Percentiles rank a stretch among this genome's conserved stretches.
Conservation (phyloP, 2,797 vertebrate genomes). For the Betta splendens region DNA sequence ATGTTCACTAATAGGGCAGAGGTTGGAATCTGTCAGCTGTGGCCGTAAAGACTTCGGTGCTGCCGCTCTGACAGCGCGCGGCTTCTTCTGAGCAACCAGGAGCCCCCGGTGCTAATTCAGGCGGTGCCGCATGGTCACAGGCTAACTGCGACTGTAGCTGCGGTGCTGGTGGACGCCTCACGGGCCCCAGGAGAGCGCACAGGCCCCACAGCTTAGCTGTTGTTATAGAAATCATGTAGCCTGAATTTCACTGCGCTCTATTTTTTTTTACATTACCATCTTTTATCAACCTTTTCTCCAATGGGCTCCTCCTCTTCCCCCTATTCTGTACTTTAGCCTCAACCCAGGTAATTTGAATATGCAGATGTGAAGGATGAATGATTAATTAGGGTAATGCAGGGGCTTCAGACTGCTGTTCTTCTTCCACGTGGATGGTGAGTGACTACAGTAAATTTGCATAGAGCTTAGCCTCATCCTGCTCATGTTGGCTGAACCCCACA, state of each 20-base stretch:
- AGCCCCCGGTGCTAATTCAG: constrained; percentile 51
- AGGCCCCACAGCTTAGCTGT: constrained; percentile 24
- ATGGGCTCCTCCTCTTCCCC: constrained; percentile 26
- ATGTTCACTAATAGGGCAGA: constrained; percentile 73
- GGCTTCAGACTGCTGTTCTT: constrained; percentile 46
- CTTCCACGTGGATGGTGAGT: constrained; percentile 38
- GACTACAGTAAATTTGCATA: constrained; percentile 62
- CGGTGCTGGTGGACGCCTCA: constrained; percentile 25
- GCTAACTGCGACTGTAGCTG: constrained; percentile 55
- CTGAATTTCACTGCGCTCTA: not conserved
- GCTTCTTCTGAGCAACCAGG: constrained; percentile 54
- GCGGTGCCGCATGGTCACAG: constrained; percentile 43
- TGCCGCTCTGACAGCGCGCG: constrained; percentile 54
- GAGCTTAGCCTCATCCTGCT: constrained; percentile 59
- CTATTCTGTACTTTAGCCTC: constrained; percentile 34
- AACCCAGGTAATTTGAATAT: constrained; percentile 77
- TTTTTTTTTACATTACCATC: not conserved
- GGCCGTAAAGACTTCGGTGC: constrained; percentile 58
- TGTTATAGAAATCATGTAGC: constrained; percentile 22
- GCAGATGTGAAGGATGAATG: constrained; percentile 75
- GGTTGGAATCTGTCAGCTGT: constrained; percentile 73
- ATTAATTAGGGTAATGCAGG: constrained; percentile 76
- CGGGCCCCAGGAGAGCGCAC: constrained; percentile 24
- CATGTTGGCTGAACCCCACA: constrained; percentile 38
- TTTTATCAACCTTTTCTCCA: constrained; percentile 20